Evolutionary conservation across 2,888 invertebrate genomes (phyloP), one percentile per base, ranked within the genome.

Genomic region (Vandiemenella viatica): DNA sequence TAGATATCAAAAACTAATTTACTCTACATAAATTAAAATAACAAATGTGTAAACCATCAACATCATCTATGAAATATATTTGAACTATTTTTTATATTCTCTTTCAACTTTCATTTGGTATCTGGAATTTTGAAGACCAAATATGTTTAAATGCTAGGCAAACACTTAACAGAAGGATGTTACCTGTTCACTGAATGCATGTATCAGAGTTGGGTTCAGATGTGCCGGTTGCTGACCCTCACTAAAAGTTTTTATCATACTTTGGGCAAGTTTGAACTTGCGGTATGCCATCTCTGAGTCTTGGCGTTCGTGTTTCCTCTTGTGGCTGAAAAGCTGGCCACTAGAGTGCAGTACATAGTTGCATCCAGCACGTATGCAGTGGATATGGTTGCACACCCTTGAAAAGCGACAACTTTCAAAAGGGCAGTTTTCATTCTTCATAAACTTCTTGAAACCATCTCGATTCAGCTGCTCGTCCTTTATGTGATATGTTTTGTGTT

Each of bases 381-480:
- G 97, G 57, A 96, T 97, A 68, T 97, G 97, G 71, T 97, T 97
- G 73, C 91, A 91, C 43, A 92, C 87, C 51, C 86, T 79, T 37
- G 93, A 93, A 67, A 93, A 96, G 50, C 91, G 79, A 65, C 97
- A 97, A 58, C 82, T 83, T 32, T 86, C 80, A 69, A 88, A 96
- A 0, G 86, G 84, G 59, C 97, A 97, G 1, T 80, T 76, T 63
- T 97, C 96, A 58, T 91, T 91, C 67, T 97, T 97, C 80, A 96
- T 88, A 68, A 93, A 97, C 67, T 97, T 97, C 68, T 95, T 96
- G 72, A 97, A 97, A 16, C 96, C 96, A 64, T 97, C 96, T 55
- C 89, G 80, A 37, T 88, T 85, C 43, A 97, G 71, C 56, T 95
- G 91, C 63, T 93, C 92, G 69, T 97, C 96, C 68, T 95, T 95